Evolutionary conservation across 2,113 vertebrate species (phyloP), one percentile per base, ranked within the genome.

Genomic region (Strigops habroptila): DNA sequence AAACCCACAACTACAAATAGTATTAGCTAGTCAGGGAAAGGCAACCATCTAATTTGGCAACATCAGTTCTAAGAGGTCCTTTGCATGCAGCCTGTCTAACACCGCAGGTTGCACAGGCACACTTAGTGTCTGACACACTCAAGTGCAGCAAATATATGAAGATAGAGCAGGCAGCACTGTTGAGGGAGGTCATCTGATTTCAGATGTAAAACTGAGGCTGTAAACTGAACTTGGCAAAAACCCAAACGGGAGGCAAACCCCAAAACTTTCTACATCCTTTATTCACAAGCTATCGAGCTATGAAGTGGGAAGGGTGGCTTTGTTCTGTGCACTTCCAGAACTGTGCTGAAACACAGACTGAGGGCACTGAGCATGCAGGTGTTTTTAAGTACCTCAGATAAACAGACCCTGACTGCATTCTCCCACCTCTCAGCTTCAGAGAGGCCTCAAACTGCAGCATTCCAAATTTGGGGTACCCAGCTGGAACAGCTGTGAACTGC

Each of bases 381-480:
- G n/a, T n/a, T n/a, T n/a, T n/a, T n/a, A n/a, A n/a, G n/a, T n/a
- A n/a, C n/a, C n/a, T n/a, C n/a, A n/a, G n/a, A n/a, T n/a, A n/a
- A n/a, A n/a, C n/a, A n/a, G n/a, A n/a, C n/a, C n/a, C n/a, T n/a
- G n/a, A n/a, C n/a, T n/a, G n/a, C n/a, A n/a, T n/a, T n/a, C n/a
- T n/a, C n/a, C n/a, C n/a, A n/a, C n/a, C n/a, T n/a, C n/a, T n/a
- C n/a, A n/a, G n/a, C n/a, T n/a, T n/a, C n/a, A n/a, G n/a, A n/a
- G n/a, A n/a, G n/a, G n/a, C n/a, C n/a, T 48, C 3, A 0, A 16
- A 14, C 35, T 4, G 16, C 46, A 51, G 67, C 7, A 0, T 11
- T 4, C 9, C 3, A 4, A n/a, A n/a, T 53, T 41, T 3, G 64
- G 44, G 33, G 41, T 23, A 3, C 25, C 37, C 6, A 2, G 30